These are phyloP conservation scores for Andrena camellia DNA, from an alignment of 2,888 invertebrate species.

Conservation along the genomic window DNA sequence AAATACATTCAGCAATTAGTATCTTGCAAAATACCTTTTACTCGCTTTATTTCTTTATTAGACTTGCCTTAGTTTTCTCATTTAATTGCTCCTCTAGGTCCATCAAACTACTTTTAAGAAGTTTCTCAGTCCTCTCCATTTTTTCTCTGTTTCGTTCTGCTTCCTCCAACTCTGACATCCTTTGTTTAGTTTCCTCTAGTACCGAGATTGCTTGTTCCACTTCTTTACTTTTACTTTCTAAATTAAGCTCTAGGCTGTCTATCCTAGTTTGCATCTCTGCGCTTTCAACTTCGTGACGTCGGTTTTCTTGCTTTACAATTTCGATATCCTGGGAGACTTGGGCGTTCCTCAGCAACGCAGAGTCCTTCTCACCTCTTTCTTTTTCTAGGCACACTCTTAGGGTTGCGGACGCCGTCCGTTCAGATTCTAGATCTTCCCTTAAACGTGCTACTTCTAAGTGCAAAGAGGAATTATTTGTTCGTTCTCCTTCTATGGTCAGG, in stretches of 20 bases:
- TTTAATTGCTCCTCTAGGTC: slow-evolving; percentile 88
- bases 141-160: slow-evolving; percentile 83
- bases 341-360: slow-evolving; percentile 91
- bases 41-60: background rate
- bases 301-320: slow-evolving; percentile 90
- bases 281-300: slow-evolving; percentile 89
- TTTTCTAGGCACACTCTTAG: slow-evolving; percentile 79
- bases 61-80: slow-evolving; percentile 88
- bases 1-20: slow-evolving; percentile 71
- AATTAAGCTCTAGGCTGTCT: slow-evolving; percentile 86
- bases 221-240: slow-evolving; percentile 86
- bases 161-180: slow-evolving; percentile 86
- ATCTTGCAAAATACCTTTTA: background rate
- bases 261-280: slow-evolving; percentile 88
- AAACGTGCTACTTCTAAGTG: slow-evolving; percentile 78
- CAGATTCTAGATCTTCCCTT: slow-evolving; percentile 78
- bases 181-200: slow-evolving; percentile 83
- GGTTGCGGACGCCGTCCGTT: slow-evolving; percentile 74
- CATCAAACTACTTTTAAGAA: slow-evolving; percentile 85
- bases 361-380: slow-evolving; percentile 92
- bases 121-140: slow-evolving; percentile 85
- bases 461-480: slow-evolving; percentile 77
- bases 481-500: slow-evolving; percentile 77
- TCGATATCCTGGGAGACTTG: slow-evolving; percentile 93
- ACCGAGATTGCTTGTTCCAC: slow-evolving; percentile 75